Conservation (phyloP, 2,888 invertebrate species). For the Tipula confusa region DNA sequence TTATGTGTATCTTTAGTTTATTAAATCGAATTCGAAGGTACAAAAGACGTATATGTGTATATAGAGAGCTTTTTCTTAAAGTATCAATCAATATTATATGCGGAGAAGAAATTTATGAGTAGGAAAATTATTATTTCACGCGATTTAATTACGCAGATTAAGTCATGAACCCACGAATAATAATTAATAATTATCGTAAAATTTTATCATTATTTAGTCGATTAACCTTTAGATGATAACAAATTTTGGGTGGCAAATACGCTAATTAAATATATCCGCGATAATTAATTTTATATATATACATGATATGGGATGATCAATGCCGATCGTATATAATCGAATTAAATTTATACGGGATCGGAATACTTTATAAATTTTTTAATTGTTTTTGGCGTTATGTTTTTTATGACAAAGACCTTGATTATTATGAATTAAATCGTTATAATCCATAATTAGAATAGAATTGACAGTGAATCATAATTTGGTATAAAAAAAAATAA, state of each 20-base stretch:
- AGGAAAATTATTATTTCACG: neutral
- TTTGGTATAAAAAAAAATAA: neutral
- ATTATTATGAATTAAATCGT: neutral
- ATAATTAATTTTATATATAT: neutral
- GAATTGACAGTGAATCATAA: neutral
- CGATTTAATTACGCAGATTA: neutral
- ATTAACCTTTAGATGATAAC: neutral
- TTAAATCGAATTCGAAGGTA: constrained; percentile 20
- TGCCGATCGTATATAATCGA: neutral
- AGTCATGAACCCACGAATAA: neutral
- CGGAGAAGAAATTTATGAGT: neutral
- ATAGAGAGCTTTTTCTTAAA: neutral
- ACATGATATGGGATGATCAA: neutral
- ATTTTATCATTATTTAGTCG: neutral
- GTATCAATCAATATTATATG: neutral
- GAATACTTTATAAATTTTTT: neutral
- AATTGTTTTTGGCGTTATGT: neutral
- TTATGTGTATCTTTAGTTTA: neutral
- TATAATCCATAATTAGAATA: neutral
- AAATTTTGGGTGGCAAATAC: neutral
- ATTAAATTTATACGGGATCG: neutral
- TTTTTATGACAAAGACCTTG: neutral
- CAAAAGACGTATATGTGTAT: neutral
- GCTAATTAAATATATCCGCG: neutral
- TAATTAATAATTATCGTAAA: neutral